Conservation (phyloP, 2,113 vertebrate genomes). For the Sigmodon hispidus region DNA sequence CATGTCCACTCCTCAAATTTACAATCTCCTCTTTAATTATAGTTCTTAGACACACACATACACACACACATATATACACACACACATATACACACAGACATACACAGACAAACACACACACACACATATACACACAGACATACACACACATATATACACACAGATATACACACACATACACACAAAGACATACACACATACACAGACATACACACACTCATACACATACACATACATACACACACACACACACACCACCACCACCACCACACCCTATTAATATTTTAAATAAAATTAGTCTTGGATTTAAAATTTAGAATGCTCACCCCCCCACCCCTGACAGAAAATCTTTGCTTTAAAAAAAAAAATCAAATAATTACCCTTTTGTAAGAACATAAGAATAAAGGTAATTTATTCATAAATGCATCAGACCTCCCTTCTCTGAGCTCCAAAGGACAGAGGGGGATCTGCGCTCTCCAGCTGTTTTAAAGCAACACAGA, state of each 20-base stretch:
- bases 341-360: background rate
- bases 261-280: background rate
- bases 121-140: background rate
- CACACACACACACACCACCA: background rate
- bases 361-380: background rate
- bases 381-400: background rate
- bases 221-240: background rate
- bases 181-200: too few species aligned
- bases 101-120: too few species aligned
- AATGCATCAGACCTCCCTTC: accelerated
- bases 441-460: background rate
- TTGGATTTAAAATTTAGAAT: background rate
- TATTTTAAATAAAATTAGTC: background rate
- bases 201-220: too few species aligned
- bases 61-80: background rate
- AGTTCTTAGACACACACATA: background rate
- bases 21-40: background rate
- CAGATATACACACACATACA: background rate
- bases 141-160: background rate
- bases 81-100: background rate
- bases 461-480: accelerated
- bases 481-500: too few species aligned
- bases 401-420: background rate
- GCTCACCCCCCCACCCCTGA: background rate
- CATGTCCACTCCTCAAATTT: background rate